Evolutionary conservation across 2,113 vertebrate species (phyloP), one percentile per base, ranked within the genome.

Genomic region (Dermatemys mawii): DNA sequence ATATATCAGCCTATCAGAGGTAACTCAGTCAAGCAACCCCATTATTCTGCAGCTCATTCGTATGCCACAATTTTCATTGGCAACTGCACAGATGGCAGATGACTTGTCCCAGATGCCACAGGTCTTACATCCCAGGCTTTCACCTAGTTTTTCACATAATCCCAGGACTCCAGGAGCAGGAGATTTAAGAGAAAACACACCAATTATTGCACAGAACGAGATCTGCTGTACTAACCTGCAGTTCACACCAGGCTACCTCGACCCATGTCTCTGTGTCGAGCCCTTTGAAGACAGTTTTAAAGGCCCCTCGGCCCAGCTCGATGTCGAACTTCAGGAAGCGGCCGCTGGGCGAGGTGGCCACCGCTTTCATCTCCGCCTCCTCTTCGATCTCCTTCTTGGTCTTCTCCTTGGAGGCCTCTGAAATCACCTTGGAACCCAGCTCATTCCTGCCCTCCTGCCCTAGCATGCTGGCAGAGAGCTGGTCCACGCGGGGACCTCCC

Each of bases 271-370:
- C 99, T 0, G 99, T 99, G 97, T 99, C 99, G 89, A 99, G 97
- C 87, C 99, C 99, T 98, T 99, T 99, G 96, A 99, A 99, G 35
- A 99, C 99, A 0, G 99, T 99, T 97, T 99, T 99, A 96, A 99
- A 99, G 51, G 99, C 99, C 94, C 99, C 99, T 94, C 99, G 98
- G 55, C 99, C 99, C 32, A 99, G 96, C 96, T 99, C 99, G 67
- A 99, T 99, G 96, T 99, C 99, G 87, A 99, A 99, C 90, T 99
- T 99, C 75, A 99, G 98, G 96, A 99, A 99, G 53, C 99, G 98
- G 87, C 99, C 99, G 27, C 99, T 97, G 22, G 99, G 99, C 22
- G 99, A 99, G 26, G 99, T 99, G 55, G 99, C 99, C n/a, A 99
- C 99, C 1, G 99, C 99, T 95, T 99, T 99, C 99, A 99, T 99